phyloP scores from a whole-genome alignment of 2,888 invertebrate genomes.

The Halictus quadricinctus region DNA sequence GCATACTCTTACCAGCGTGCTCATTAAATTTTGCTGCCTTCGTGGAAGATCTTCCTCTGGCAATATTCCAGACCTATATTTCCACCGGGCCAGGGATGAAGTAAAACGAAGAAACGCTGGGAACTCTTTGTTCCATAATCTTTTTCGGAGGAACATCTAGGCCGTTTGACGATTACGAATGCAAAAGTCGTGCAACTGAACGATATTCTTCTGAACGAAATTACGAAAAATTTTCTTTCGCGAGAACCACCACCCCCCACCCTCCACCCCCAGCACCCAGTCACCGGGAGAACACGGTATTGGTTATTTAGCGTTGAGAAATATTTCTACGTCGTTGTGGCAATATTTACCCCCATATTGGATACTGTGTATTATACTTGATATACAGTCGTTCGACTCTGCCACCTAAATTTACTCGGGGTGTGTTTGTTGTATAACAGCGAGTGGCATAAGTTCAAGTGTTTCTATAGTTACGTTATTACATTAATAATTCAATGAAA shows the following conservation, averaged over 20 bases:
- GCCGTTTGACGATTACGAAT: slow-evolving; percentile 50
- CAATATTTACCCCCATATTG: background rate
- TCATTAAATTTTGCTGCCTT: slow-evolving; percentile 73
- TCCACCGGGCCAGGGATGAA: slow-evolving; percentile 58
- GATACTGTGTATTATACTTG: background rate
- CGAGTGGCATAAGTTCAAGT: too few relatives aligned
- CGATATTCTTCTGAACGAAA: slow-evolving; percentile 6
- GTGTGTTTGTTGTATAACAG: background rate
- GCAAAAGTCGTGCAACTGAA: slow-evolving; percentile 29
- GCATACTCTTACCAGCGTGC: slow-evolving; percentile 47
- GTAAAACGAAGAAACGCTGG: slow-evolving; percentile 68
- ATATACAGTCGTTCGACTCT: background rate
- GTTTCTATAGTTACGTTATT: too few relatives aligned
- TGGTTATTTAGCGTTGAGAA: background rate
- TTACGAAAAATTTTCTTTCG: slow-evolving; percentile 6
- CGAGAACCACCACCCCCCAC: background rate
- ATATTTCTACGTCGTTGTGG: background rate
- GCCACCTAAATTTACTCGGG: too few relatives aligned
- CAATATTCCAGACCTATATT: slow-evolving; percentile 67
- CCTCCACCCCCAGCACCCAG: background rate
- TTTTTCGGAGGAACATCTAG: slow-evolving; percentile 45
- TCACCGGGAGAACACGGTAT: background rate
- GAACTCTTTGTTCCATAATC: slow-evolving; percentile 51
- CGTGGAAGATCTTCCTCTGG: slow-evolving; percentile 68
- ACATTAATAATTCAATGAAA: too few relatives aligned